These are phyloP conservation scores for Andinoacara biseriatus DNA, from an alignment of 2,113 vertebrate genomes.

Conservation along the genomic window DNA sequence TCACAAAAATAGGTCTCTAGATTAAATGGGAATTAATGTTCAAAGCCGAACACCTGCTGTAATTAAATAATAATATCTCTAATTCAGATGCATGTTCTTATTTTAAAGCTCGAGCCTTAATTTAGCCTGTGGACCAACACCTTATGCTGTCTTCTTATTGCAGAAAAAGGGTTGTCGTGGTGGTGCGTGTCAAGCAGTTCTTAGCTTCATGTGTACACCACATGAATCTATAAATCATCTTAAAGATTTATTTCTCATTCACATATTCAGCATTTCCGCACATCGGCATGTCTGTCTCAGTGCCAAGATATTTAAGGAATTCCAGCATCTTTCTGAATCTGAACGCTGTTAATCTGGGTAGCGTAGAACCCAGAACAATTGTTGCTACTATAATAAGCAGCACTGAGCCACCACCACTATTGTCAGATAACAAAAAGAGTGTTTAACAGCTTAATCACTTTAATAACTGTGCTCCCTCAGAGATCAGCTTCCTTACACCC, in stretches of 20 bases:
- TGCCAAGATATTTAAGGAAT: background rate
- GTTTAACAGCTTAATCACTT: background rate
- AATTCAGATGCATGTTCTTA: constrained; percentile 13
- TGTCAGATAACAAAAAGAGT: background rate
- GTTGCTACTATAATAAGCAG: constrained; percentile 12
- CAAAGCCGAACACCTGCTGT: constrained; percentile 30
- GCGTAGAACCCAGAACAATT: background rate
- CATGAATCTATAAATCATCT: background rate
- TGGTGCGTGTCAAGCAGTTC: background rate
- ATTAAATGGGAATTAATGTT: constrained; percentile 48
- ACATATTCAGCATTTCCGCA: background rate
- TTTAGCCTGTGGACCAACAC: background rate
- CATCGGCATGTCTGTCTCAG: background rate
- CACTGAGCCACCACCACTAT: background rate
- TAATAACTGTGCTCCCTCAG: constrained; percentile 5
- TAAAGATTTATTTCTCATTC: background rate
- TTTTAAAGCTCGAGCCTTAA: constrained; percentile 20
- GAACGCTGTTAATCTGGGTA: background rate
- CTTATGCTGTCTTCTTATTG: background rate
- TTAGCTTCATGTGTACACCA: background rate
- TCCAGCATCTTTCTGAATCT: background rate
- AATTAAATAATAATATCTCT: constrained; percentile 21
- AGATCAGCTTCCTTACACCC: background rate
- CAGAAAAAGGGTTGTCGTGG: background rate
- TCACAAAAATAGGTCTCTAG: constrained; percentile 22